These are phyloP conservation scores for Eupeodes latifasciatus DNA, from an alignment of 2,888 invertebrate species.

Conservation along the genomic window DNA sequence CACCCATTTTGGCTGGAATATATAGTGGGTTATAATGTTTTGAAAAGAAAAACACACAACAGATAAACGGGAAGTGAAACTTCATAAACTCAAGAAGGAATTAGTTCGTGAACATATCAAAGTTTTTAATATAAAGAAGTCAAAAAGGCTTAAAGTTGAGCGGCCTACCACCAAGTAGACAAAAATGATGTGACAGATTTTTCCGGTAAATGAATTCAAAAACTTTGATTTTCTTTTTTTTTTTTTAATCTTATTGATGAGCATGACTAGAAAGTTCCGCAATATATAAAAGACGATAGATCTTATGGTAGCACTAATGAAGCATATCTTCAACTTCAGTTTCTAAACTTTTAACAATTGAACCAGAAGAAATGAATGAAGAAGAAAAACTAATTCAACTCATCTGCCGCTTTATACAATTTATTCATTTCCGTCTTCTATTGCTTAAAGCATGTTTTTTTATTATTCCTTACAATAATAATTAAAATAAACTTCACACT, in stretches of 20 bases:
- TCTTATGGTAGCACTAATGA: too few relatives aligned
- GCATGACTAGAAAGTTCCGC: too few relatives aligned
- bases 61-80: slow-evolving; percentile 27
- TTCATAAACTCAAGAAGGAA: slow-evolving; percentile 32
- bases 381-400: background rate
- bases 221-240: too few relatives aligned
- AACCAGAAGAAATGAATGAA: background rate
- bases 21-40: slow-evolving; percentile 5
- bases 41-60: background rate
- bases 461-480: background rate
- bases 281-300: too few relatives aligned
- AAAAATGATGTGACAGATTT: background rate
- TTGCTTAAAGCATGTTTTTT: background rate
- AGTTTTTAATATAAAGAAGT: background rate
- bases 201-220: background rate
- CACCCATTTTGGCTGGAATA: background rate
- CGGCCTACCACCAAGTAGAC: background rate
- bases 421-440: slow-evolving; percentile 26
- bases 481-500: slow-evolving; percentile 37
- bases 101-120: background rate
- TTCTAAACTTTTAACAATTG: background rate
- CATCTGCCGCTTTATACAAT: background rate
- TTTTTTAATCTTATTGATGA: too few relatives aligned
- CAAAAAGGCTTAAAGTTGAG: slow-evolving; percentile 9
- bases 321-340: too few relatives aligned